Conservation (phyloP, 2,888 invertebrate species). For the Cryptocephalus moraei region DNA sequence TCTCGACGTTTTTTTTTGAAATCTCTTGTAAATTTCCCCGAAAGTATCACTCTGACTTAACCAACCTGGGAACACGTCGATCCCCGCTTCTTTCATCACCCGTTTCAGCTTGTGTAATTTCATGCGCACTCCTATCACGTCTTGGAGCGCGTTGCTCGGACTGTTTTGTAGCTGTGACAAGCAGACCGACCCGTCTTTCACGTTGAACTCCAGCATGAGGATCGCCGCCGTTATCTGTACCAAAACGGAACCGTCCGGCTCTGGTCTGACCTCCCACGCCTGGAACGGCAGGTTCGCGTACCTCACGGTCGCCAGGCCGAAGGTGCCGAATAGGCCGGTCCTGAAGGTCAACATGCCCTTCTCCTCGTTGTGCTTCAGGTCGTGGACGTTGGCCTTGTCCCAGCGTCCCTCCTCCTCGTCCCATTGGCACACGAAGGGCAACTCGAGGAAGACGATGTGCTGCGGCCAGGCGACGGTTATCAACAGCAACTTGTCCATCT, state of each 20-base stretch:
- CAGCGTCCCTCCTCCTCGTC: conserved; percentile 25
- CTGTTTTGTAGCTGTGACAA: conserved; percentile 48
- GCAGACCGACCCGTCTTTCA: conserved; percentile 39
- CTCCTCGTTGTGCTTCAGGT: conserved; percentile 70
- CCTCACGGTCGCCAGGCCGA: conserved; percentile 62
- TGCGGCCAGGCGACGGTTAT: conserved; percentile 53
- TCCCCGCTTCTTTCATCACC: conserved; percentile 53
- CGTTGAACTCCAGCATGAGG: conserved; percentile 46
- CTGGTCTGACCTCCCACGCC: conserved; percentile 74
- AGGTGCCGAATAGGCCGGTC: conserved; percentile 55
- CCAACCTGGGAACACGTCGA: conserved; percentile 55
- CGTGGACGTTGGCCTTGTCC: conserved; percentile 29
- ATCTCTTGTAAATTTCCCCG: too few species aligned
- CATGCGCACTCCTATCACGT: conserved; percentile 49
- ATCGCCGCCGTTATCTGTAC: conserved; percentile 46
- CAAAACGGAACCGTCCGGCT: conserved; percentile 44
- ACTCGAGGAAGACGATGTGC: conserved; percentile 34
- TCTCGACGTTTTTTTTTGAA: too few species aligned
- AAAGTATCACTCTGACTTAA: too few species aligned
- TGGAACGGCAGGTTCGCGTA: conserved; percentile 79
- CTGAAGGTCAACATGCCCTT: conserved; percentile 68
- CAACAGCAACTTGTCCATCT: conserved; percentile 61
- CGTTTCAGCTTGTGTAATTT: conserved; percentile 49
- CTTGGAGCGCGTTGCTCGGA: conserved; percentile 49
- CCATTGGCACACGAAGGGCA: conserved; percentile 34